These are phyloP conservation scores for Drosophila niveifrons DNA, from an alignment of 2,888 invertebrate species.

Conservation along the genomic window DNA sequence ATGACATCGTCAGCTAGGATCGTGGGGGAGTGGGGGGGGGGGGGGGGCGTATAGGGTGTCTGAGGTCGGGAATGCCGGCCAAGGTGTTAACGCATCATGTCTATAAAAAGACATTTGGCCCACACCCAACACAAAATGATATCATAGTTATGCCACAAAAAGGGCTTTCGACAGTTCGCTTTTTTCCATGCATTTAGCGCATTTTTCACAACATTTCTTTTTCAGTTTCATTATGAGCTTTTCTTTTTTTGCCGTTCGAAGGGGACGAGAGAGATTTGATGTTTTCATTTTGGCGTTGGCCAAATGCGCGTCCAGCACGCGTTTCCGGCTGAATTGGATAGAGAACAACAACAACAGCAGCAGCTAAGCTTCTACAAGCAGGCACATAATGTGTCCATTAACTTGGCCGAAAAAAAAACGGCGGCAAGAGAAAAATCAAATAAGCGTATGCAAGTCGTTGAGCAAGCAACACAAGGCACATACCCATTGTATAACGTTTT, in stretches of 20 bases:
- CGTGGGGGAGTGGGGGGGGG: not conserved
- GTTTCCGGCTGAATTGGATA: conserved; percentile 57
- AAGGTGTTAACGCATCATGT: conserved; percentile 60
- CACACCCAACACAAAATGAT: conserved; percentile 54
- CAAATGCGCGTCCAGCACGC: conserved; percentile 70
- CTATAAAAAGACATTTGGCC: conserved; percentile 52
- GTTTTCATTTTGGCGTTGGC: conserved; percentile 48
- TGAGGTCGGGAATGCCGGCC: conserved; percentile 18
- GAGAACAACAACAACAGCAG: conserved; percentile 2
- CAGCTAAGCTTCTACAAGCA: conserved; percentile 26
- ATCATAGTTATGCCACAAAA: conserved; percentile 41
- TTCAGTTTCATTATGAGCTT: not conserved
- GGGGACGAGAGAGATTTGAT: conserved; percentile 10
- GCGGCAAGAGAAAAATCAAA: conserved; percentile 1
- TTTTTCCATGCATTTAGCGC: conserved; percentile 56
- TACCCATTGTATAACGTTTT: not conserved
- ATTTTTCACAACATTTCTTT: conserved; percentile 51
- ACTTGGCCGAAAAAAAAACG: conserved; percentile 26
- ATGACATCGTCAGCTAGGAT: conserved; percentile 34
- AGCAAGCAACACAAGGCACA: not conserved
- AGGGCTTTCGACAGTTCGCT: conserved; percentile 25
- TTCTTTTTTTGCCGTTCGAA: not conserved
- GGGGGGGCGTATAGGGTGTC: conserved; percentile 7
- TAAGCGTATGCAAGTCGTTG: too few relatives aligned
- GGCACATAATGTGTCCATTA: conserved; percentile 66